Evolutionary conservation across 2,113 vertebrate species (phyloP), one percentile per base, ranked within the genome.

Genomic region (Oryzias woworae): DNA sequence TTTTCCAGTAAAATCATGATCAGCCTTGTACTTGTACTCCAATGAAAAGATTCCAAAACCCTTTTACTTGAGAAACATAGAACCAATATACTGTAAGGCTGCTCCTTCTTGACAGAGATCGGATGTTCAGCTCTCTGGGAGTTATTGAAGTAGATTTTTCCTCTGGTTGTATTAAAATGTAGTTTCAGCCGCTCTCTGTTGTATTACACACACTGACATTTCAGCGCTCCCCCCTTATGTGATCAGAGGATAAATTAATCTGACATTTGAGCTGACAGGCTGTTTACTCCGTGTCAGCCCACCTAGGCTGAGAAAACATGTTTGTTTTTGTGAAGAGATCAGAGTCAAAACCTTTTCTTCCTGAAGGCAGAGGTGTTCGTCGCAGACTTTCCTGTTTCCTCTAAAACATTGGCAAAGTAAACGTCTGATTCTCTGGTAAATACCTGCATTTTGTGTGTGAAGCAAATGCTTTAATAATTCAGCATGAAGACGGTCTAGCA

Each of bases 191-290:
- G 31, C 72, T 66, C 20, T 22, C 49, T 20, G 66, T 79, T 70
- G 60, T 69, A 60, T 67, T 69, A 79, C 76, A 77, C 14, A 20
- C 31, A 56, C 71, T 85, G 86, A 74, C 81, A 82, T 88, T 89
- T 85, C 69, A 36, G 36, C 2, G 12, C 8, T 10, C 36, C 36
- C 36, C 8, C 31, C 31, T 69, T 84, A 71, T 83, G 77, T 87
- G 78, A 86, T 79, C 76, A 73, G 78, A 86, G 76, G 86, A 87
- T 75, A 79, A 87, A 88, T 82, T 78, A 80, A 82, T 83, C 75
- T 89, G 88, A 87, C 86, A 89, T 90, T 91, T 90, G 76, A 72
- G 73, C 85, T 75, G 85, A 85, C 73, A 79, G 69, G 71, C 81
- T 16, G 76, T 85, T 75, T 78, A 65, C 76, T 77, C n/a, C 64